Evolutionary conservation across 1,140 invertebrate genomes (phyloP).

Genomic region (Pinna nobilis): DNA sequence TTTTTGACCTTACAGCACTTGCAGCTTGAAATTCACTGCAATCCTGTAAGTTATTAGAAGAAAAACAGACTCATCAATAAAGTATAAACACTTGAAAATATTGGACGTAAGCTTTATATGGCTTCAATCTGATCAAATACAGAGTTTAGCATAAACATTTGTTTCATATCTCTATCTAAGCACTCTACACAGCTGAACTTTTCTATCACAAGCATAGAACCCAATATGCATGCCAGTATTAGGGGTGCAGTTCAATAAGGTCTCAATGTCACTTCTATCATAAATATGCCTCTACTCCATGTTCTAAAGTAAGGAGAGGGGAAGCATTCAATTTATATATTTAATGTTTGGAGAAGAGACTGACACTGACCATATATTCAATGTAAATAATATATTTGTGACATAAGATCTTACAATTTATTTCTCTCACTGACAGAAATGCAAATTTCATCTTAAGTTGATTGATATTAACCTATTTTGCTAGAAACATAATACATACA

Average conservation of each 20-base stretch:
- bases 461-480: not conserved
- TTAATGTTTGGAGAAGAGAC: too few relatives aligned
- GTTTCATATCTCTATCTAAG: not conserved
- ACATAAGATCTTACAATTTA: not conserved
- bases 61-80: not conserved
- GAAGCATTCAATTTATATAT: too few relatives aligned
- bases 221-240: too few relatives aligned
- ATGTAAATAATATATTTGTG: not conserved
- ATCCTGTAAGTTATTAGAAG: slow-evolving; percentile 22
- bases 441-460: too few relatives aligned
- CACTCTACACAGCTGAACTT: not conserved
- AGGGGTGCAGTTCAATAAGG: too few relatives aligned
- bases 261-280: too few relatives aligned
- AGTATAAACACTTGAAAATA: not conserved
- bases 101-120: not conserved
- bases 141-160: not conserved
- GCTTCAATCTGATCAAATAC: not conserved
- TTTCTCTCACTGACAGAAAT: not conserved
- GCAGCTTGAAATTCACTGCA: slow-evolving; percentile 45
- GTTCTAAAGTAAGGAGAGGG: too few relatives aligned
- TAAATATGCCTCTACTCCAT: too few relatives aligned
- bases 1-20: slow-evolving; percentile 22
- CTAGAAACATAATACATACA: not conserved
- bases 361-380: not conserved
- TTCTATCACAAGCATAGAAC: not conserved